A percentile compares a stretch with the other conserved stretches of the same genome.
These are phyloP conservation scores for Radopholus similis DNA, from an alignment of 1,140 invertebrate genomes.

Conservation along the genomic window DNA sequence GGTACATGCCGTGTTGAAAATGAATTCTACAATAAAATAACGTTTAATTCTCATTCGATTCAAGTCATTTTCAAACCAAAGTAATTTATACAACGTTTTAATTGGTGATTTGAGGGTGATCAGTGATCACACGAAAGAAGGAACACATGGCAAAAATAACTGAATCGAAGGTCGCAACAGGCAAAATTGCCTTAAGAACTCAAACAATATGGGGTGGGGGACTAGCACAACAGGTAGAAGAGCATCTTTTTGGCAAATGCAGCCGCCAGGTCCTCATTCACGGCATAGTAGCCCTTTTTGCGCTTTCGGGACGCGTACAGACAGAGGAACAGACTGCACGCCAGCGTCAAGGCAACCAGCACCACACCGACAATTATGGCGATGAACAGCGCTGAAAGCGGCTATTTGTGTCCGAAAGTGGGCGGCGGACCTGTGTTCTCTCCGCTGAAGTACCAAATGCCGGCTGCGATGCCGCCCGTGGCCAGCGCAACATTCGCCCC, in stretches of 20 bases:
- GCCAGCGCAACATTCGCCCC: constrained; percentile 11
- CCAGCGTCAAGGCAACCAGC: background rate
- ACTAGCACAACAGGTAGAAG: constrained; percentile 13
- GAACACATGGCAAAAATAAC: constrained; percentile 2
- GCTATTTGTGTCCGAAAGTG: background rate
- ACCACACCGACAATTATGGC: background rate
- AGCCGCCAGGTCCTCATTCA: constrained; percentile 6
- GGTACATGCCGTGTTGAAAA: too few relatives aligned
- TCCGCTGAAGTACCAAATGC: constrained; percentile 13
- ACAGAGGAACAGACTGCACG: background rate
- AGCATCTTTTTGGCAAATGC: constrained; percentile 13
- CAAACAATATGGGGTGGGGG: too few relatives aligned
- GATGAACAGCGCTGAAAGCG: background rate
- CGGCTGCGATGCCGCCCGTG: background rate
- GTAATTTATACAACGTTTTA: background rate
- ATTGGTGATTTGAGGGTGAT: too few relatives aligned
- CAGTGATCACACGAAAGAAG: too few relatives aligned
- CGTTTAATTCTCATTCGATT: too few relatives aligned
- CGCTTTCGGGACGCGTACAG: background rate
- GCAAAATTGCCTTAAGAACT: background rate
- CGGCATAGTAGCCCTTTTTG: constrained; percentile 15
- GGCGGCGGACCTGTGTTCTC: background rate
- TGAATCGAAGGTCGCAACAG: background rate
- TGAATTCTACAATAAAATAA: too few relatives aligned
- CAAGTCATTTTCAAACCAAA: background rate